Evolutionary conservation across 2,888 invertebrate species (phyloP).

Genomic region (Dioctria linearis): DNA sequence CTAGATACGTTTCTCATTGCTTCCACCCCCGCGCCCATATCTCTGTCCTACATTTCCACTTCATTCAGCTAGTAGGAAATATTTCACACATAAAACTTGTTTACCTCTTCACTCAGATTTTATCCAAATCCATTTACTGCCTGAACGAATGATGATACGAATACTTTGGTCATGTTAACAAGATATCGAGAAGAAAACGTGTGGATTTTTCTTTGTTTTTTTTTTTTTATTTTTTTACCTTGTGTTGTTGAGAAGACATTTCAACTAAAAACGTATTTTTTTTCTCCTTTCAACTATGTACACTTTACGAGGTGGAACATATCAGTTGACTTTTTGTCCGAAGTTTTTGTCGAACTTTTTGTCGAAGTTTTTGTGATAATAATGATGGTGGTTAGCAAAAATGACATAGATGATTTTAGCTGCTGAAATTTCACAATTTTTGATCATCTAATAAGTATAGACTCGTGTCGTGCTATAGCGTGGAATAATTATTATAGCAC

Average conservation of each 20-base stretch:
- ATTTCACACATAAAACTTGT: constrained; percentile 39
- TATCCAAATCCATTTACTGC: constrained; percentile 46
- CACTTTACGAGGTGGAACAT: background rate
- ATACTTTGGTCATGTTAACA: constrained; percentile 38
- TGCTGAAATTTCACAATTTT: constrained; percentile 11
- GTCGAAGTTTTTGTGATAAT: constrained; percentile 1
- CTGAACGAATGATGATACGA: constrained; percentile 26
- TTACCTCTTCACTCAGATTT: constrained; percentile 43
- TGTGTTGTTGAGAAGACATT: background rate
- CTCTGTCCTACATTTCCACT: background rate
- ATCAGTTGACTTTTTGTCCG: background rate
- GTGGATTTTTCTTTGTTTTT: background rate
- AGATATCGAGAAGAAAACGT: constrained; percentile 33
- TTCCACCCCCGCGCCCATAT: background rate
- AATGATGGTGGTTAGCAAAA: constrained; percentile 15
- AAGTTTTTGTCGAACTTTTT: background rate
- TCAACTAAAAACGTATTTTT: background rate
- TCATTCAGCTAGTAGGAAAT: constrained; percentile 36
- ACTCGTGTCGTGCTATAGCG: constrained; percentile 12
- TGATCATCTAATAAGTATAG: constrained; percentile 17
- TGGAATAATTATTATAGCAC: constrained; percentile 2
- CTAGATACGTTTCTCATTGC: background rate
- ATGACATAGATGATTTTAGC: background rate
- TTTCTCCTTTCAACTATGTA: background rate
- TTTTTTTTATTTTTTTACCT: background rate